Conservation (phyloP, 2,113 vertebrate species). For the Austrofundulus limnaeus region DNA sequence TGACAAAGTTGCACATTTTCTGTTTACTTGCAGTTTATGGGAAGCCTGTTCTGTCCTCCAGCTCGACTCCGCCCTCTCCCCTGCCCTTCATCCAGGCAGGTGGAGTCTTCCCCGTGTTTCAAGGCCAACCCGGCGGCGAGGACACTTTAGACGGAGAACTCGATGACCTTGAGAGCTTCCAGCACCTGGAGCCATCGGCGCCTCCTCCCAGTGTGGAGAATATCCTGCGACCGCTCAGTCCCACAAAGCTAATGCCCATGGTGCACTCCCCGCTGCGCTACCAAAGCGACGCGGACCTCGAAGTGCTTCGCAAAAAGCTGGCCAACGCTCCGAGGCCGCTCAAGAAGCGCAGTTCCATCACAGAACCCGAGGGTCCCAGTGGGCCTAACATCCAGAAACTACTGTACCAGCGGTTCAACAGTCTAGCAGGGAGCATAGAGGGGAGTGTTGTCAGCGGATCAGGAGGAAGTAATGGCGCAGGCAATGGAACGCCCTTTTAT, state of each 20-base stretch:
- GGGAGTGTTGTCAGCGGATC: slow-evolving; percentile 59
- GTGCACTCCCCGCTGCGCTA: slow-evolving; percentile 96
- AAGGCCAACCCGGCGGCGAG: slow-evolving; percentile 44
- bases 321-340: slow-evolving; percentile 93
- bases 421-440: slow-evolving; percentile 93
- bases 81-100: slow-evolving; percentile 64
- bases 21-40: slow-evolving; percentile 65
- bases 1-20: neutral
- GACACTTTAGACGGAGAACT: slow-evolving; percentile 61
- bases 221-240: slow-evolving; percentile 95
- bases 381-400: slow-evolving; percentile 98
- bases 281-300: slow-evolving; percentile 95
- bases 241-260: slow-evolving; percentile 96
- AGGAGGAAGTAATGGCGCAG: slow-evolving; percentile 72
- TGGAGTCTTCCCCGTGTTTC: slow-evolving; percentile 68
- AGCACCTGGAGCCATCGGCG: slow-evolving; percentile 66
- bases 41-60: slow-evolving; percentile 69
- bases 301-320: slow-evolving; percentile 91
- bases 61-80: slow-evolving; percentile 73
- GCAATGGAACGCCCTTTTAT: slow-evolving; percentile 84
- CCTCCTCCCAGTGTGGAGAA: slow-evolving; percentile 87
- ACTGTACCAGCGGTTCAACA: slow-evolving; percentile 97
- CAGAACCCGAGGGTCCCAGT: slow-evolving; percentile 93
- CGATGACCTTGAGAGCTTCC: slow-evolving; percentile 59
- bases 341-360: slow-evolving; percentile 98